A percentile compares a stretch with the other conserved stretches of the same genome.
Evolutionary conservation across 2,888 invertebrate genomes (phyloP).

Genomic region (Leptogaster cylindrica): DNA sequence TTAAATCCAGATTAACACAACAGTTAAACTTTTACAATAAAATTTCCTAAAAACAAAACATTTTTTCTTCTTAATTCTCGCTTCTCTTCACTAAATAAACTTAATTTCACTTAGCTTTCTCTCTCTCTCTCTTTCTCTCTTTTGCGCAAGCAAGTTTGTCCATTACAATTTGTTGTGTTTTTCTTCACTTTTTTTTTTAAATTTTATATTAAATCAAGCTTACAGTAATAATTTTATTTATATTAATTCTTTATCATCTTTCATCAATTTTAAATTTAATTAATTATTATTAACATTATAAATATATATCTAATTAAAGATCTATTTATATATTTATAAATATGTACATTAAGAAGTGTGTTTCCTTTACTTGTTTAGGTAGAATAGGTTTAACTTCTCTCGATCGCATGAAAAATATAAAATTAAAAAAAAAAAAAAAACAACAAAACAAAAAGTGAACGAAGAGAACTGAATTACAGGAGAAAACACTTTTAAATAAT

Average conservation of each 20-base stretch:
- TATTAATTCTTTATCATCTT: slow-evolving; percentile 35
- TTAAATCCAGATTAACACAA: slow-evolving; percentile 37
- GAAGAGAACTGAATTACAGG: slow-evolving; percentile 26
- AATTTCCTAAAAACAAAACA: slow-evolving; percentile 39
- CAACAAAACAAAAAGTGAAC: slow-evolving; percentile 11
- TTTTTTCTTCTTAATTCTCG: slow-evolving; percentile 2
- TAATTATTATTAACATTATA: slow-evolving; percentile 40
- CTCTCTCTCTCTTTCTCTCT: slow-evolving; percentile 15
- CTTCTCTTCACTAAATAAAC: not conserved
- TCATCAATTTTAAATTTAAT: slow-evolving; percentile 18
- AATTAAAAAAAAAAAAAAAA: not conserved
- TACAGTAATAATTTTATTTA: slow-evolving; percentile 24
- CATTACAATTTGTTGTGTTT: not conserved
- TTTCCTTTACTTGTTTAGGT: not conserved
- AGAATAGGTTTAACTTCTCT: not conserved
- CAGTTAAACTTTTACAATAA: slow-evolving; percentile 38
- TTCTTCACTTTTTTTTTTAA: not conserved
- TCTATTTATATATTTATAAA: slow-evolving; percentile 42
- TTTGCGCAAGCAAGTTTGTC: not conserved
- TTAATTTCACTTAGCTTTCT: not conserved
- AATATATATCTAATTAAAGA: slow-evolving; percentile 39
- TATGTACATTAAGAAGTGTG: slow-evolving; percentile 37
- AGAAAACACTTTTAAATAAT: slow-evolving; percentile 34
- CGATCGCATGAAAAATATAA: not conserved
- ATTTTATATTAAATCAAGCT: slow-evolving; percentile 33